These are phyloP conservation scores for Pristis pectinata DNA, from an alignment of 2,797 vertebrate genomes.

Conservation along the genomic window DNA sequence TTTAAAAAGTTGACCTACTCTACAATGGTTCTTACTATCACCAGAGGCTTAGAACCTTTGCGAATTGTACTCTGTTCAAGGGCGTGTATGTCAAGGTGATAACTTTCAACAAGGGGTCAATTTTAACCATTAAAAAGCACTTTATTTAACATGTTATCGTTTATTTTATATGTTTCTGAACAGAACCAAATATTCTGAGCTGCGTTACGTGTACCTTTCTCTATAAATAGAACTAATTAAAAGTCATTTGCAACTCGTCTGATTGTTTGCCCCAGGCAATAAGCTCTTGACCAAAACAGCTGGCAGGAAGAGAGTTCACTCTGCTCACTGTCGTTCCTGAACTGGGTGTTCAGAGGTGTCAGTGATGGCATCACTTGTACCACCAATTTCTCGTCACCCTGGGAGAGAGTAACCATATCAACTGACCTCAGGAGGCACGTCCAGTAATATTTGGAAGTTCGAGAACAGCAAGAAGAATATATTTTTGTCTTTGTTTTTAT, in stretches of 20 bases:
- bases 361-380: neutral
- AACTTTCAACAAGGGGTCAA: neutral
- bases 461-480: no score
- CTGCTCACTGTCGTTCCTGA: neutral
- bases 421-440: no score
- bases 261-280: neutral
- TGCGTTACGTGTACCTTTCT: neutral
- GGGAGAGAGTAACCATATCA: no score
- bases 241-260: neutral
- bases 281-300: neutral
- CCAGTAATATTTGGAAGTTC: no score
- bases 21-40: neutral
- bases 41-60: neutral
- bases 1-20: conserved; percentile 17
- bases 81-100: neutral
- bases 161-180: neutral
- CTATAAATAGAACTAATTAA: neutral
- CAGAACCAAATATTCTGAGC: no score
- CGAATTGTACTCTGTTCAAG: neutral
- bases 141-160: neutral
- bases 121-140: no score
- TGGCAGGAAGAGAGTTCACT: neutral
- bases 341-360: neutral
- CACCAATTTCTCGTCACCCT: neutral
- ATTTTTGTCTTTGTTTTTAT: no score